Base-by-base conservation (phyloP, 2,113 vertebrate genomes). In the Cercopithecus mona region DNA sequence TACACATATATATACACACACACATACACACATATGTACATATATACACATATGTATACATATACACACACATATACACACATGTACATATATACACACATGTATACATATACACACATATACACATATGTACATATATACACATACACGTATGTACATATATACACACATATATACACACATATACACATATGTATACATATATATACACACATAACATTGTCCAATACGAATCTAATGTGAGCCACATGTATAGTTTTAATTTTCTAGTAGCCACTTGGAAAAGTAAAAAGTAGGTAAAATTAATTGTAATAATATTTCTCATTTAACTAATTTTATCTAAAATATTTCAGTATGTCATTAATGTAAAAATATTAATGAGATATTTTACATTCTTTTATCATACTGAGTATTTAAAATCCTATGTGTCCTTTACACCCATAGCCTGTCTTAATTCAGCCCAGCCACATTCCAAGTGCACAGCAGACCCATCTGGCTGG, bases 231-330 rank as follows among this genome's bases (percentile, higher is more conserved):
- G 80, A 45, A 66, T 45, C 80, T 23, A 87, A 8, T 23, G 30
- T 61, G 32, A 93, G 20, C 40, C 38, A 16, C 8, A 6, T 2
- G 23, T 23, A 18, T 82, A 13, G 76, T 52, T 88, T 75, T 57
- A 40, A 10, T 81, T 75, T 94, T 94, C 48, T 68, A 83, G 66
- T 83, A 75, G 80, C 90, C 72, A 30, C 7, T 87, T 91, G 83
- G 61, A 78, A 90, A 93, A 88, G 66, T 90, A 61, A 76, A 94
- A 88, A 79, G 59, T 78, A 90, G 43, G 22, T 81, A 8, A 59
- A 61, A 38, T 72, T 82, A 38, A 82, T 76, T 85, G 85, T 86
- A 78, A 59, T 40, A 79, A 45, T 25, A 38, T 38, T 18, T 45
- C 40, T 84, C 43, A 27, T 59, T 59, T 84, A 94, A 70, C 43